Base-by-base conservation (phyloP, 2,888 invertebrate species). In the Saturnia pavonia region DNA sequence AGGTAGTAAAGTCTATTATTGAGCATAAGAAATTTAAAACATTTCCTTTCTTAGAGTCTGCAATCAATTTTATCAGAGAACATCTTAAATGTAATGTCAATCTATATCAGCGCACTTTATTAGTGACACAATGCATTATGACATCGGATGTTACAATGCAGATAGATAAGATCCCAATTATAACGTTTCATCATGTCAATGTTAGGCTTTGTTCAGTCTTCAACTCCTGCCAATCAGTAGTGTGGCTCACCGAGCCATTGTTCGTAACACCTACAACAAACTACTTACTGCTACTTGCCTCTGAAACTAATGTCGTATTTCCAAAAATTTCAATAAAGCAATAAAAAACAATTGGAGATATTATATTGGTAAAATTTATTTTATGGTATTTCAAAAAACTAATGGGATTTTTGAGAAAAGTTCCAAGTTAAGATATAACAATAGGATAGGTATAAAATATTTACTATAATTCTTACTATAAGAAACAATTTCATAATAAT, bases 31-130 rank as follows among this genome's bases (percentile, higher is more conserved):
- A 65, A 40, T 65, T 11, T 27, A 60, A 60, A 60, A 60, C 65
- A 65, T 40, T 65, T 19, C 65, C 65, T 40, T 65, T 65, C 65
- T 16, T 65, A 40, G 65, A 16, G 40, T 40, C 40, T 14, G n/a
- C 65, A 40, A 65, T 65, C 65, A 65, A 65, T 65, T 34, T 65
- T 40, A 65, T 65, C 65, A 11, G 12, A 2, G 40, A 8, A 2
- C 40, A 65, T 40, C 65, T 65, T 65, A 40, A 65, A 65, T n/a
- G 65, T 65, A 65, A 65, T 65, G 65, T 65, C 65, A 65, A 65
- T 65, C 19, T 40, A 2, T 65, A 65, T 65, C 65, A 65, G 40
- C 40, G 40, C 65, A 65, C 65, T 65, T n/a, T 65, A 65, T 65
- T 40, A n/a, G 40, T 65, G 65, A 65, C 65, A 65, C 65, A 65